These are phyloP conservation scores for Forbesichthys papilliferus DNA, from an alignment of 2,113 vertebrate genomes.

Conservation along the genomic window DNA sequence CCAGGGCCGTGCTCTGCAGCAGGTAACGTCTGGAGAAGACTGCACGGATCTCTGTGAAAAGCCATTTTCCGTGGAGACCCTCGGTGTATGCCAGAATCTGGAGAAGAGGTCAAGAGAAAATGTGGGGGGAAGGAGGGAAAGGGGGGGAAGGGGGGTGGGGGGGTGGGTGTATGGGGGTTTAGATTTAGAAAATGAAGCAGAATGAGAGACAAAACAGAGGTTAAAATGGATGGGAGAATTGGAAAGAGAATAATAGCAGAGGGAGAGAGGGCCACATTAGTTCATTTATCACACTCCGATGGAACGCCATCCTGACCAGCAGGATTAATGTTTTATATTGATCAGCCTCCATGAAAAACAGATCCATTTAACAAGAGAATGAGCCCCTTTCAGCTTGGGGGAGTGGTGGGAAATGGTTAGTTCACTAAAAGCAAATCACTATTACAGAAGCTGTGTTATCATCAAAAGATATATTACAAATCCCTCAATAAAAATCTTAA, in stretches of 20 bases:
- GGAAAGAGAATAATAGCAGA: slow-evolving; percentile 5
- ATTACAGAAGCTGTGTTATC: slow-evolving; percentile 38
- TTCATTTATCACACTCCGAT: slow-evolving; percentile 73
- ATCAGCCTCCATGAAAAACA: slow-evolving; percentile 79
- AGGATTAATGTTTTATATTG: slow-evolving; percentile 82
- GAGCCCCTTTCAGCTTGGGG: slow-evolving; percentile 59
- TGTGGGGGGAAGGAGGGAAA: background rate
- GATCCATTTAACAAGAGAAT: slow-evolving; percentile 76
- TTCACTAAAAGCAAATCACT: slow-evolving; percentile 77
- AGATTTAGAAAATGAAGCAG: background rate
- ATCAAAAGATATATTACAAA: slow-evolving; percentile 15
- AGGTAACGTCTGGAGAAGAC: slow-evolving; percentile 94
- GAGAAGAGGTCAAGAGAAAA: background rate
- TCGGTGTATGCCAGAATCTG: slow-evolving; percentile 94
- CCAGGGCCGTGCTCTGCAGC: slow-evolving; percentile 94
- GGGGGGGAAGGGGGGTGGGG: background rate
- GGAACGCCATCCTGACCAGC: slow-evolving; percentile 34
- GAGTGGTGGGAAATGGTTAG: slow-evolving; percentile 51
- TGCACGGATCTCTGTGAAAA: slow-evolving; percentile 93
- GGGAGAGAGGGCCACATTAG: slow-evolving; percentile 21
- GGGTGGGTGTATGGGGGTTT: no score
- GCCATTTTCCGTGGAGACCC: slow-evolving; percentile 98
- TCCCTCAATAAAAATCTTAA: background rate
- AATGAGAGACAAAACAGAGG: background rate
- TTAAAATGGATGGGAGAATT: background rate